These are phyloP conservation scores for Ochotona princeps DNA, from an alignment of 2,113 vertebrate genomes.

Conservation along the genomic window DNA sequence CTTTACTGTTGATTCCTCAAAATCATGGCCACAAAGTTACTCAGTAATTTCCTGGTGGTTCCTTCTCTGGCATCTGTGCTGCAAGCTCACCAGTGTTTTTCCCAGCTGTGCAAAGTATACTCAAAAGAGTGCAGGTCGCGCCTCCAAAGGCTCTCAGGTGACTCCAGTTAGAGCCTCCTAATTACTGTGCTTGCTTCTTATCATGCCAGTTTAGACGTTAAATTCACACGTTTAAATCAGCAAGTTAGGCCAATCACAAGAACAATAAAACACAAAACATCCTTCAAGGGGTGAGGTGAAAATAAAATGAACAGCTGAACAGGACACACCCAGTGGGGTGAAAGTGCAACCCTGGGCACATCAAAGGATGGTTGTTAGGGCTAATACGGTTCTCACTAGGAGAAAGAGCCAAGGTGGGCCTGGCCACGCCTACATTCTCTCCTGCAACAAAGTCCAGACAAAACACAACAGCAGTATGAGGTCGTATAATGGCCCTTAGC, in stretches of 20 bases:
- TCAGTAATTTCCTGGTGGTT: conserved; percentile 12
- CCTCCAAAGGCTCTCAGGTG: conserved; percentile 48
- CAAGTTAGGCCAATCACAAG: conserved; percentile 17
- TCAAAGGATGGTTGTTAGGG: not conserved
- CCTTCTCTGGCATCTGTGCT: not conserved
- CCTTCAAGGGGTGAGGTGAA: conserved; percentile 52
- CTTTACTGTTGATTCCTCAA: conserved; percentile 52
- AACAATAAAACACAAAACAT: conserved; percentile 30
- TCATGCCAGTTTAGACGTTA: conserved; percentile 58
- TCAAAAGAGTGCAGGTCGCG: conserved; percentile 8
- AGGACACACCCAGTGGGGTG: conserved; percentile 47
- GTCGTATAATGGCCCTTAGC: not conserved
- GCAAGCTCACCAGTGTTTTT: not conserved
- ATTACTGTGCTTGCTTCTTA: conserved; percentile 46
- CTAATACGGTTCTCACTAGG: not conserved
- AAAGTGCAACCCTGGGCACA: not conserved
- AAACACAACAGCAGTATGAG: not conserved
- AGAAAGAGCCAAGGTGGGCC: not conserved
- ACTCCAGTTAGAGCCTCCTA: conserved; percentile 47
- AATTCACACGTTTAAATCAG: conserved; percentile 55
- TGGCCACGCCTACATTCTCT: not conserved
- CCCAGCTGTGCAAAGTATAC: not conserved
- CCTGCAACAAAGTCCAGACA: not conserved
- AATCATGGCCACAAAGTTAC: not conserved
- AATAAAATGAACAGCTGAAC: conserved; percentile 58